A percentile compares a stretch with the other conserved stretches of the same genome.
Evolutionary conservation across 2,113 vertebrate genomes (phyloP).

Genomic region (Mormoops blainvillei): DNA sequence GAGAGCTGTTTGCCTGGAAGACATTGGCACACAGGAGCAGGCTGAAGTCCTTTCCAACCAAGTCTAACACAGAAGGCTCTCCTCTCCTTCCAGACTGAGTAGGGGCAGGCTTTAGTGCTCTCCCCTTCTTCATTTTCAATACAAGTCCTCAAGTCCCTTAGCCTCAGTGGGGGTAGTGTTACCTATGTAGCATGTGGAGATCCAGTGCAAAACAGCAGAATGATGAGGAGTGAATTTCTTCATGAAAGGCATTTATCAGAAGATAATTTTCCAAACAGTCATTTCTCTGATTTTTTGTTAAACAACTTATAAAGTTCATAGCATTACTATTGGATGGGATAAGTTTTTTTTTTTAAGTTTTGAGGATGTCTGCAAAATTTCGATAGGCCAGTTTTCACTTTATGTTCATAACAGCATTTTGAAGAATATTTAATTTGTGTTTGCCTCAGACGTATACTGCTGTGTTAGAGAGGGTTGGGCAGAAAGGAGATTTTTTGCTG

Average conservation of each 20-base stretch:
- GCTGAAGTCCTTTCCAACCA: background rate
- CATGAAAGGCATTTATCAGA: background rate
- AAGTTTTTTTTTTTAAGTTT: background rate
- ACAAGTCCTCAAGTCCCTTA: background rate
- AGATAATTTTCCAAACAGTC: background rate
- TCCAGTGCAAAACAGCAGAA: background rate
- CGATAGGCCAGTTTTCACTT: background rate
- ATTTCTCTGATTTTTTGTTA: background rate
- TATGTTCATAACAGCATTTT: background rate
- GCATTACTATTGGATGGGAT: background rate
- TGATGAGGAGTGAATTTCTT: background rate
- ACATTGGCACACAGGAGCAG: background rate
- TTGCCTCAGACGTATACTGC: background rate
- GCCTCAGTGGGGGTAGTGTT: background rate
- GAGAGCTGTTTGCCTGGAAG: background rate
- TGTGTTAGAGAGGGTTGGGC: background rate
- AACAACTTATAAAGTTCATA: background rate
- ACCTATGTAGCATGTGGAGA: background rate
- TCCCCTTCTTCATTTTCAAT: background rate
- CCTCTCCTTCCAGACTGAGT: background rate
- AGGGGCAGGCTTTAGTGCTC: background rate
- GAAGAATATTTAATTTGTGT: background rate
- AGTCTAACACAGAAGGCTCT: no score
- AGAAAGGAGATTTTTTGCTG: background rate
- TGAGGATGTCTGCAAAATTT: background rate